A percentile compares a stretch with the other conserved stretches of the same genome.
Conservation (phyloP, 1,140 invertebrate genomes). For the Antheraea mylitta region DNA sequence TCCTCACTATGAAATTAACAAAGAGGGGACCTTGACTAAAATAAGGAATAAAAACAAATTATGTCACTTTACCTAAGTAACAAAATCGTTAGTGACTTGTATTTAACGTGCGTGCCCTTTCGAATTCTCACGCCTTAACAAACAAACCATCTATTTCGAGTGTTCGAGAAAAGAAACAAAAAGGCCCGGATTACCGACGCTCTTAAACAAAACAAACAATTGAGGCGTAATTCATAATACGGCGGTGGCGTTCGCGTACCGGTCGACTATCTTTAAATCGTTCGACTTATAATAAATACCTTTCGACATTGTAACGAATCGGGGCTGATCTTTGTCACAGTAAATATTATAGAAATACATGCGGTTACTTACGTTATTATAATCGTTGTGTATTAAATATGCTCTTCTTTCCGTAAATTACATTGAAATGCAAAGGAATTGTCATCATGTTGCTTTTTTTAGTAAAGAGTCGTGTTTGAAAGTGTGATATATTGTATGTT, state of each 20-base stretch:
- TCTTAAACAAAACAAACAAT: constrained; percentile 58
- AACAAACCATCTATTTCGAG: constrained; percentile 54
- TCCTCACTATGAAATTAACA: too few relatives aligned
- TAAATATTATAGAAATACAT: not conserved
- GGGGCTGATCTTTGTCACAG: not conserved
- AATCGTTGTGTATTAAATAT: too few relatives aligned
- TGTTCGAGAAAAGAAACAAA: constrained; percentile 45
- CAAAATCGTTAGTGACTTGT: not conserved
- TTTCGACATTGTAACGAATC: not conserved
- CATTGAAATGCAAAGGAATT: too few relatives aligned
- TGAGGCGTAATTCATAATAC: constrained; percentile 44
- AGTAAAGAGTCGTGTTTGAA: too few relatives aligned
- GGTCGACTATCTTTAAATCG: not conserved
- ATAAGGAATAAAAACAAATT: too few relatives aligned
- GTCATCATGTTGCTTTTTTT: too few relatives aligned
- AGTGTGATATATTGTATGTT: too few relatives aligned
- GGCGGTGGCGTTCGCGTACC: constrained; percentile 13
- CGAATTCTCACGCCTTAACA: constrained; percentile 55
- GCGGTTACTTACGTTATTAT: too few relatives aligned
- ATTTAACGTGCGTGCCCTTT: constrained; percentile 48
- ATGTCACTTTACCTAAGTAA: not conserved
- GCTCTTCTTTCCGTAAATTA: too few relatives aligned
- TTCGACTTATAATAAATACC: not conserved
- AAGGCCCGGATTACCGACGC: constrained; percentile 38
- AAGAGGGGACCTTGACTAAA: too few relatives aligned